Evolutionary conservation across 2,888 invertebrate genomes (phyloP), one percentile per base, ranked within the genome.

Genomic region (Neocrepidodera transversa): DNA sequence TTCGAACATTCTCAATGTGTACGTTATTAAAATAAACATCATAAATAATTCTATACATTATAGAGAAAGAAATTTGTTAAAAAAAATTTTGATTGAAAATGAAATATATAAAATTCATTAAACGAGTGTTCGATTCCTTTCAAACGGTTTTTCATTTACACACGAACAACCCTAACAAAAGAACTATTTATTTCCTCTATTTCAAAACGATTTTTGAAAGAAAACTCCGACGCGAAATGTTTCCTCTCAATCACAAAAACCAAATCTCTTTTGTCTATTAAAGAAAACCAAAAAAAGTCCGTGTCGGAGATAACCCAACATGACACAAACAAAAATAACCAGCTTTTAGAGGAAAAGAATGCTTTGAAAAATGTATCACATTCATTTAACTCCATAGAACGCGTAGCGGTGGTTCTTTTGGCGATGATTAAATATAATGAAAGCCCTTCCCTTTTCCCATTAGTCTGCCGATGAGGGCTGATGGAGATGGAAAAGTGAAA

Each of bases 341-440:
- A 52, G 55, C 56, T 60, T 56, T 57, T 45, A 35, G 40, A 52
- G 42, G 20, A 47, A 56, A 56, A 56, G 32, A 40, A 51, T 52
- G 51, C 48, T 47, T 40, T 61, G 61, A 58, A 64, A 59, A 61
- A 61, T 61, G 54, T 53, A 54, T 51, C 58, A 49, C 56, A 61
- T 61, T 57, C 56, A 58, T 59, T 61, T 54, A 57, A 59, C 53
- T 53, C 54, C 26, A 54, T 43, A 28, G 56, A 55, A 51, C 28
- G 35, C 14, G 36, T 10, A 14, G 28, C 28, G 16, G 17, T 45
- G 52, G 38, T 56, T 58, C 54, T 60, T n/a, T 60, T 52, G 51
- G 10, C 36, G 52, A 40, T 54, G 63, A 65, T 65, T 63, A 63
- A 63, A 62, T 64, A 56, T 62, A 58, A 66, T 62, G 62, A 63